phyloP scores from a whole-genome alignment of 1,140 invertebrate genomes.

The Steinernema feltiae region DNA sequence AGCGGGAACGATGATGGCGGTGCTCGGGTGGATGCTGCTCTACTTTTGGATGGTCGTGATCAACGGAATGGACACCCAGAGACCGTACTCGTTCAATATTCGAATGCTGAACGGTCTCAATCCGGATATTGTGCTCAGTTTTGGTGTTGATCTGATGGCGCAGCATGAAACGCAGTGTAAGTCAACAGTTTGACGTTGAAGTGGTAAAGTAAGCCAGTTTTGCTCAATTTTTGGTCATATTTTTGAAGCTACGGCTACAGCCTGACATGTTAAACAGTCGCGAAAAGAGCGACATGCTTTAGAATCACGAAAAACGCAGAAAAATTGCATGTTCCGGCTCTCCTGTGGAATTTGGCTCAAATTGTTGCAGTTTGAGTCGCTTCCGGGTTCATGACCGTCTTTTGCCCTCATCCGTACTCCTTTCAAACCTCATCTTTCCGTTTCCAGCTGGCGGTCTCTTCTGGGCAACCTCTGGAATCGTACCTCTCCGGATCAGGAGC shows the following conservation, averaged over 20 bases:
- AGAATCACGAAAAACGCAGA: constrained; percentile 45
- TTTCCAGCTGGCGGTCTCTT: constrained; percentile 35
- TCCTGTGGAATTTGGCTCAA: no score
- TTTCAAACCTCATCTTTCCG: constrained; percentile 8
- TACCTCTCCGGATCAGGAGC: constrained; percentile 40
- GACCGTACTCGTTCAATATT: constrained; percentile 31
- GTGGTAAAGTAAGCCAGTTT: no score
- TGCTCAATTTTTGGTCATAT: no score
- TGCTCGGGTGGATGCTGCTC: constrained; percentile 46
- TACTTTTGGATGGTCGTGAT: constrained; percentile 47
- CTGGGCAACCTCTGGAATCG: constrained; percentile 16
- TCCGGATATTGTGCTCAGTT: constrained; percentile 42
- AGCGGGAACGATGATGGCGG: constrained; percentile 38
- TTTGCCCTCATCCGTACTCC: background rate
- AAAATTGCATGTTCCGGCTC: no score
- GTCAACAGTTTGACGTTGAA: no score
- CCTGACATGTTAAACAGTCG: no score
- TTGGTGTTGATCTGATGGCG: constrained; percentile 36
- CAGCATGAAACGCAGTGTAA: no score
- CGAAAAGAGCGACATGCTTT: no score
- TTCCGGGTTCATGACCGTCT: no score
- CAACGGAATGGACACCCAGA: constrained; percentile 34
- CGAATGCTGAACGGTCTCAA: constrained; percentile 45
- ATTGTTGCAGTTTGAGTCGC: no score
- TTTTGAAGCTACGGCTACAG: no score